Evolutionary conservation across 2,888 invertebrate species (phyloP).

Genomic region (Tholera decimalis): DNA sequence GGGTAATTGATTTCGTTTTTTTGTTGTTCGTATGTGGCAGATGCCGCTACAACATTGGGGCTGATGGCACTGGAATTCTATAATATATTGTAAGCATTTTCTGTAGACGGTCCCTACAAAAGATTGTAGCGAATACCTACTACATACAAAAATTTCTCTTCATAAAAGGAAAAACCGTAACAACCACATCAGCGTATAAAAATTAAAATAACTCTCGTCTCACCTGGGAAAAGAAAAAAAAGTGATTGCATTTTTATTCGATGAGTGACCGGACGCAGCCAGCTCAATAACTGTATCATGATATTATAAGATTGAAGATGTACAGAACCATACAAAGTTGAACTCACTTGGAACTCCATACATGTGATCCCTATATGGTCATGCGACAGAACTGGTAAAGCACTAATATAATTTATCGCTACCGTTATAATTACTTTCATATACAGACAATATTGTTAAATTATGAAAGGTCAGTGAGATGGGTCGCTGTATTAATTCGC

Average conservation of each 20-base stretch:
- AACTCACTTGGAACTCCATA: constrained; percentile 54
- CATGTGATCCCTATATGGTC: constrained; percentile 58
- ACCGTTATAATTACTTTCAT: constrained; percentile 79
- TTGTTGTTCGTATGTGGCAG: too few species aligned
- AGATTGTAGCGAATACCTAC: constrained; percentile 3
- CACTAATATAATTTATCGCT: constrained; percentile 75
- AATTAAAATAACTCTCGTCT: constrained; percentile 35
- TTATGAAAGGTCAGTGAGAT: constrained; percentile 77
- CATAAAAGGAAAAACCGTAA: constrained; percentile 15
- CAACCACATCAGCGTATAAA: constrained; percentile 4
- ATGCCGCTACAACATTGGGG: too few species aligned
- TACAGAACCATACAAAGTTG: constrained; percentile 46
- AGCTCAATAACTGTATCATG: constrained; percentile 59
- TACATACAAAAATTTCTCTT: constrained; percentile 7
- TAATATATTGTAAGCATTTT: not conserved
- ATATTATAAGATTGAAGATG: constrained; percentile 61
- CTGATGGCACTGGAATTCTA: too few species aligned
- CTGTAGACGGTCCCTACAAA: not conserved
- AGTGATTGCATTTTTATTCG: constrained; percentile 54
- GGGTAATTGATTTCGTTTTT: too few species aligned
- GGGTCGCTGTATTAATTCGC: constrained; percentile 74
- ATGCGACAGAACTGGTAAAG: constrained; percentile 61
- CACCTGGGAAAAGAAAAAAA: constrained; percentile 37
- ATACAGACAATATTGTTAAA: constrained; percentile 81
- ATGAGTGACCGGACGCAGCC: constrained; percentile 49